These are phyloP conservation scores for honey bee (Apis mellifera) DNA, from an alignment of 1,140 invertebrate species.

Conservation along the genomic window Amel_HAv3.1 CM009931.2:9672001-9672500, in stretches of 20 bases:
- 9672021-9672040: slow-evolving; percentile 49
- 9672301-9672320: not conserved
- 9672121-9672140: too few relatives aligned
- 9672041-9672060: slow-evolving; percentile 24
- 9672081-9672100: not conserved
- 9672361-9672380: too few relatives aligned
- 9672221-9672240: not conserved
- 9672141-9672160: too few relatives aligned
- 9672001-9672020: slow-evolving; percentile 37
- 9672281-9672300: not conserved
- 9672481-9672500: not conserved
- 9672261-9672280: not conserved
- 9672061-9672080: not conserved
- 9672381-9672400: too few relatives aligned
- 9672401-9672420: too few relatives aligned
- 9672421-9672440: not conserved
- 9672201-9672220: too few relatives aligned
- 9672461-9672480: not conserved
- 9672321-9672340: not conserved
- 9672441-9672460: too few relatives aligned
- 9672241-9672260: not conserved
- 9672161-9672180: too few relatives aligned
- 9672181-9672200: too few relatives aligned
- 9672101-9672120: too few relatives aligned
- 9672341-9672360: not conserved